Evolutionary conservation across 1,140 invertebrate genomes (phyloP).

Genomic region (Aphelenchoides besseyi): DNA sequence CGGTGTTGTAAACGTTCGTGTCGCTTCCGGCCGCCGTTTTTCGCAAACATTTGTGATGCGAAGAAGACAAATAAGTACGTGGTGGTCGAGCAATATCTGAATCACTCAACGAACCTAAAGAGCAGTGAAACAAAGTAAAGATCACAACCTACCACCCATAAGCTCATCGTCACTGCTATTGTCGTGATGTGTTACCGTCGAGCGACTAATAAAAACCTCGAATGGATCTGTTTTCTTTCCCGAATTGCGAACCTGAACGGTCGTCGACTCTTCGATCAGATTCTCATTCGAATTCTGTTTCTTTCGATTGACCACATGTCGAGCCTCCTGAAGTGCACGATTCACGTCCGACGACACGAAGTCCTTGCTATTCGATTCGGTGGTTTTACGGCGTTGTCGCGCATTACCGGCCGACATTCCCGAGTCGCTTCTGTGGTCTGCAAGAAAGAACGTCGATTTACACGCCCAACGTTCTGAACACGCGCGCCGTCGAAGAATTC

Average conservation of each 20-base stretch:
- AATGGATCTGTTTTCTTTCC: constrained; percentile 36
- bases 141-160: not conserved
- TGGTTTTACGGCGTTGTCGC: constrained; percentile 1
- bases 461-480: too few relatives aligned
- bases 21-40: constrained; percentile 15
- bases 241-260: constrained; percentile 44
- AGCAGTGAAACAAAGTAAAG: not conserved
- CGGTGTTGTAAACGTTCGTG: not conserved
- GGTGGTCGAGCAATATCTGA: constrained; percentile 27
- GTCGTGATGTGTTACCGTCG: constrained; percentile 23
- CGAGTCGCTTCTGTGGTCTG: too few relatives aligned
- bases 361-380: constrained; percentile 27
- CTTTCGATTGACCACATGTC: constrained; percentile 45
- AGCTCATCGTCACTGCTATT: constrained; percentile 30
- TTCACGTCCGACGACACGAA: constrained; percentile 50
- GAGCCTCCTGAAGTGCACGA: constrained; percentile 48
- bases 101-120: constrained; percentile 41
- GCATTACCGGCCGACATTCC: too few relatives aligned
- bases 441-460: too few relatives aligned
- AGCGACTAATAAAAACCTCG: constrained; percentile 42
- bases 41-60: too few relatives aligned
- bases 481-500: too few relatives aligned
- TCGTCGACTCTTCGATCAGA: constrained; percentile 49
- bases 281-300: constrained; percentile 35
- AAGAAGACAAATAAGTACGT: not conserved